These are phyloP conservation scores for Apamea monoglypha DNA, from an alignment of 2,888 invertebrate genomes.

Conservation along the genomic window DNA sequence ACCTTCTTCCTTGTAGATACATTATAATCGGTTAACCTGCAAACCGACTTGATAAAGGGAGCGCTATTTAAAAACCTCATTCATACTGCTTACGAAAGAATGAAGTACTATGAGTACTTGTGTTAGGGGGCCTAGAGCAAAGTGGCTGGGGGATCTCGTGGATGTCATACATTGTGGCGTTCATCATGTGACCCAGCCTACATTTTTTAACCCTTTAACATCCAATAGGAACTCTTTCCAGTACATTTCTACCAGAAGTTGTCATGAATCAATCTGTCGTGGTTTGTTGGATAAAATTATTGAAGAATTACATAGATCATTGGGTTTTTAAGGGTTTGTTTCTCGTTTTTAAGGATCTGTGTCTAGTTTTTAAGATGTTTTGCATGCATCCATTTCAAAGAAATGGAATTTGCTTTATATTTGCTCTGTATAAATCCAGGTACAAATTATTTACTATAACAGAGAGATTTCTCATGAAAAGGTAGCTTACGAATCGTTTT, in stretches of 20 bases:
- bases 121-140: conserved; percentile 28
- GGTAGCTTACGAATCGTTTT: neutral
- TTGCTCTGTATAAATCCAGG: neutral
- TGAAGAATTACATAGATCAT: neutral
- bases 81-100: conserved; percentile 36
- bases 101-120: neutral
- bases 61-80: neutral
- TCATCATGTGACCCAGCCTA: neutral
- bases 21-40: conserved; percentile 2
- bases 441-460: neutral
- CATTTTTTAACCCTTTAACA: conserved; percentile 15
- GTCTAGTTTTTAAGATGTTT: neutral
- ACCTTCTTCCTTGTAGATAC: neutral
- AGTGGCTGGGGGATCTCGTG: conserved; percentile 11
- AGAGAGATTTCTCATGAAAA: neutral
- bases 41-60: neutral
- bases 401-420: neutral
- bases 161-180: conserved; percentile 7
- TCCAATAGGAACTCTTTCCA: neutral
- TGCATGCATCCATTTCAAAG: neutral
- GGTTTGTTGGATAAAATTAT: neutral
- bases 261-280: neutral
- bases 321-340: neutral
- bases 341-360: neutral
- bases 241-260: too few species aligned